These are phyloP conservation scores for Pollenia griseotomentosa DNA, from an alignment of 2,888 invertebrate genomes.

Conservation along the genomic window DNA sequence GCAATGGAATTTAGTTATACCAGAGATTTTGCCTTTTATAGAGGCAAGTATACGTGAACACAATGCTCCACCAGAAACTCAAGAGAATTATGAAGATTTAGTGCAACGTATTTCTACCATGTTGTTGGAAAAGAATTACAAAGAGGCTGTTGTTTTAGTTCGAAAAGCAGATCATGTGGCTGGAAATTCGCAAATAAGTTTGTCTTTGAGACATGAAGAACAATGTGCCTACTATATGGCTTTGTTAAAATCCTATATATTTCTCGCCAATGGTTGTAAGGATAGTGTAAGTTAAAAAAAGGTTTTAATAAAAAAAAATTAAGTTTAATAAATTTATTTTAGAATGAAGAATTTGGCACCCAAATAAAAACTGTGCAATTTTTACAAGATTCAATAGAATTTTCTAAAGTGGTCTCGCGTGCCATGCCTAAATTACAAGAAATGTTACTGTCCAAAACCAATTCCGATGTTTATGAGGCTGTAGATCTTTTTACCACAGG, in stretches of 20 bases:
- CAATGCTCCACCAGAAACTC: constrained; percentile 74
- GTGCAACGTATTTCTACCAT: constrained; percentile 79
- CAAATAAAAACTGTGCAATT: constrained; percentile 89
- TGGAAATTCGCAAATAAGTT: constrained; percentile 80
- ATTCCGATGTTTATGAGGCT: constrained; percentile 94
- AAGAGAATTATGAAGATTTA: constrained; percentile 81
- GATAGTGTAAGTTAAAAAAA: constrained; percentile 79
- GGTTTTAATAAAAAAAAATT: background rate
- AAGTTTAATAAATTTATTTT: constrained; percentile 5
- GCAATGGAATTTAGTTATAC: constrained; percentile 80
- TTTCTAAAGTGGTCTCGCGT: constrained; percentile 82
- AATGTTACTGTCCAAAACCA: constrained; percentile 89
- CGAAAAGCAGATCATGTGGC: constrained; percentile 81
- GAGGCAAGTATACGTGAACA: constrained; percentile 79
- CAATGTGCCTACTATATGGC: constrained; percentile 81
- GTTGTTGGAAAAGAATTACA: constrained; percentile 80
- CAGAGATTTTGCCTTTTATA: constrained; percentile 80
- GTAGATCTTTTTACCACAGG: constrained; percentile 94
- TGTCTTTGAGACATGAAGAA: constrained; percentile 79
- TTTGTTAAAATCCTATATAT: constrained; percentile 81
- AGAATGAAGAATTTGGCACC: constrained; percentile 86
- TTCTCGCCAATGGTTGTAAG: constrained; percentile 80
- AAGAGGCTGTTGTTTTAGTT: constrained; percentile 80
- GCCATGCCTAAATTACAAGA: constrained; percentile 88
- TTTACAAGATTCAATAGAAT: constrained; percentile 87